phyloP scores from a whole-genome alignment of 2,888 invertebrate species.

The Pachliopta kotzebuea region DNA sequence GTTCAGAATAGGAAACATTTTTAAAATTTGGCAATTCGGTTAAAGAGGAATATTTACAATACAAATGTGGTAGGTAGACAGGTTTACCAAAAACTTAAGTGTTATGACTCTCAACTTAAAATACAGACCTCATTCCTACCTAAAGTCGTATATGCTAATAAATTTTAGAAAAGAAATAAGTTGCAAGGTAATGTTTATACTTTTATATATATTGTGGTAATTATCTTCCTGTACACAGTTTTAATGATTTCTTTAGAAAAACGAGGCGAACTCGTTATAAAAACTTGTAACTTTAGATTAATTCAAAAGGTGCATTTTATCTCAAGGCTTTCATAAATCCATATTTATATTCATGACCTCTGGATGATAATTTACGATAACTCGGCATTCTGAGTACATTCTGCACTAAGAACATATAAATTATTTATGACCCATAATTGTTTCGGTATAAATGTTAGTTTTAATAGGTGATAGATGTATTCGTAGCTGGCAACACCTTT shows the following conservation, averaged over 20 bases:
- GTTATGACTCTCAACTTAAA: not conserved
- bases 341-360: constrained; percentile 26
- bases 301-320: constrained; percentile 23
- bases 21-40: not conserved
- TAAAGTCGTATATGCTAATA: not conserved
- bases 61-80: too few species aligned
- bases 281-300: constrained; percentile 28
- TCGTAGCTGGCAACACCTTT: not conserved
- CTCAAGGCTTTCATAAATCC: constrained; percentile 31
- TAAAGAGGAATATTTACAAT: too few species aligned
- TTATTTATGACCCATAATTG: constrained; percentile 6
- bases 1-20: too few species aligned
- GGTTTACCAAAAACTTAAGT: constrained; percentile 8
- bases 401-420: not conserved
- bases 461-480: not conserved
- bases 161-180: too few species aligned
- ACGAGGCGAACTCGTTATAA: constrained; percentile 34
- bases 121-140: not conserved
- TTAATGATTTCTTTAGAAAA: constrained; percentile 29
- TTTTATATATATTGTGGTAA: not conserved
- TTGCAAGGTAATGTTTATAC: too few species aligned
- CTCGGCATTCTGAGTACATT: constrained; percentile 7
- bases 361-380: constrained; percentile 3
- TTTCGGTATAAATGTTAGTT: constrained; percentile 1
- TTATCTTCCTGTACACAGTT: constrained; percentile 13